phyloP scores from a whole-genome alignment of 2,888 invertebrate genomes.

The Amaurobius ferox region DNA sequence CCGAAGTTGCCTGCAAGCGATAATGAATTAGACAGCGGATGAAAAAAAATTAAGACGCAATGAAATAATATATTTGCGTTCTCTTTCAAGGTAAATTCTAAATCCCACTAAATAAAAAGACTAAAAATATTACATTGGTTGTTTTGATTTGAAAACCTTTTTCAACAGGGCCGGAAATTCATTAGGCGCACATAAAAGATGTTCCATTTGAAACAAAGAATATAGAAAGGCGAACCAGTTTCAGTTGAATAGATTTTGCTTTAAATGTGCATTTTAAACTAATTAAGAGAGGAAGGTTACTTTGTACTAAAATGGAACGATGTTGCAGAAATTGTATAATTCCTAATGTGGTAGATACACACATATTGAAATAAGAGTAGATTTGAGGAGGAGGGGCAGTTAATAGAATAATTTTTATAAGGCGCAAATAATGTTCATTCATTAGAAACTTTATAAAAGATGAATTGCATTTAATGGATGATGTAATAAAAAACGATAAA shows the following conservation, averaged over 20 bases:
- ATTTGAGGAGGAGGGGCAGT: too few species aligned
- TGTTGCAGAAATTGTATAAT: not conserved
- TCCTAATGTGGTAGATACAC: not conserved
- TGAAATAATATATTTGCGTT: conserved; percentile 39
- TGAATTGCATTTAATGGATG: too few species aligned
- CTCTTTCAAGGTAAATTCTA: conserved; percentile 12
- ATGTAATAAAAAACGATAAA: too few species aligned
- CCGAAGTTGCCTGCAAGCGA: conserved; percentile 39
- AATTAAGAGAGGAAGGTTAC: conserved; percentile 23
- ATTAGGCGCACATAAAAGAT: conserved; percentile 33
- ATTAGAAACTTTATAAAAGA: too few species aligned
- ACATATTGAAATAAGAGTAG: too few species aligned
- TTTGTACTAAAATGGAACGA: not conserved
- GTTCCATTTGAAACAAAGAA: conserved; percentile 23
- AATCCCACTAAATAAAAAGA: conserved; percentile 12
- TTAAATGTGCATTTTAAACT: conserved; percentile 33
- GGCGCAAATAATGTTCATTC: too few species aligned
- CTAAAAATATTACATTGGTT: conserved; percentile 22
- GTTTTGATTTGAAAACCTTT: conserved; percentile 27
- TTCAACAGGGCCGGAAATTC: conserved; percentile 34
- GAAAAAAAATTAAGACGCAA: conserved; percentile 17
- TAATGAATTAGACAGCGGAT: conserved; percentile 35
- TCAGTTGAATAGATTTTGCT: not conserved
- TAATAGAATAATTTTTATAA: too few species aligned
- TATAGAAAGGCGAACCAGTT: not conserved